Conservation (phyloP, 2,113 vertebrate genomes). For the Melanerpes aurifrons region DNA sequence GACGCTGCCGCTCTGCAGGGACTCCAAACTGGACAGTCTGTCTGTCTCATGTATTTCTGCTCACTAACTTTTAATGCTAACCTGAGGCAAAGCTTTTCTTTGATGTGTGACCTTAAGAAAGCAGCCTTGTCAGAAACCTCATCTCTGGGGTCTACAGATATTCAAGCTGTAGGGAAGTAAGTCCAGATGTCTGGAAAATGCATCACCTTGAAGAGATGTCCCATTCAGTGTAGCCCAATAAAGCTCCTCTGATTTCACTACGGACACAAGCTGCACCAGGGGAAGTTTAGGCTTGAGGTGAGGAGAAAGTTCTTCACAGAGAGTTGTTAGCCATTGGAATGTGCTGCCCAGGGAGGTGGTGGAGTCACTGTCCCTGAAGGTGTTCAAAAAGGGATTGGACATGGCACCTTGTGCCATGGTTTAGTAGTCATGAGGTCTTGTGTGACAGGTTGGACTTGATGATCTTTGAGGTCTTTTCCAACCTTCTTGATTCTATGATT, state of each 20-base stretch:
- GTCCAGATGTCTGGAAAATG: background rate
- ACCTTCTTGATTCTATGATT: no score
- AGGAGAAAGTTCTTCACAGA: no score
- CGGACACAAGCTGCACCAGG: no score
- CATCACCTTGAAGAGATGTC: background rate
- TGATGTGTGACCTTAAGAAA: background rate
- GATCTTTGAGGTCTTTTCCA: no score
- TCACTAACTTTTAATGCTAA: background rate
- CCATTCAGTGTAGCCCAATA: background rate
- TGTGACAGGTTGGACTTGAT: no score
- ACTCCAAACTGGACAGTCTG: background rate
- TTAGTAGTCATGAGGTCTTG: no score
- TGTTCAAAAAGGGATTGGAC: no score
- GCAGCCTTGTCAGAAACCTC: background rate
- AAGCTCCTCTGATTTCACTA: background rate
- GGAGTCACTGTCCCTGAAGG: no score
- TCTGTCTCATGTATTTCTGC: background rate
- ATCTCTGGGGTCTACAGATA: background rate
- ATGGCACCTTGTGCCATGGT: no score
- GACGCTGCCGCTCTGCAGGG: background rate
- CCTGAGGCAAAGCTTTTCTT: slow-evolving; percentile 2
- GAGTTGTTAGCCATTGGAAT: no score
- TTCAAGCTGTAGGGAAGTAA: background rate
- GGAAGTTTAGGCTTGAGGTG: no score
- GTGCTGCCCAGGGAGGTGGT: no score